Percentiles rank a stretch among this genome's conserved stretches.
Conservation (phyloP, 1,140 invertebrate species). For the Drosophila micromelanica region DNA sequence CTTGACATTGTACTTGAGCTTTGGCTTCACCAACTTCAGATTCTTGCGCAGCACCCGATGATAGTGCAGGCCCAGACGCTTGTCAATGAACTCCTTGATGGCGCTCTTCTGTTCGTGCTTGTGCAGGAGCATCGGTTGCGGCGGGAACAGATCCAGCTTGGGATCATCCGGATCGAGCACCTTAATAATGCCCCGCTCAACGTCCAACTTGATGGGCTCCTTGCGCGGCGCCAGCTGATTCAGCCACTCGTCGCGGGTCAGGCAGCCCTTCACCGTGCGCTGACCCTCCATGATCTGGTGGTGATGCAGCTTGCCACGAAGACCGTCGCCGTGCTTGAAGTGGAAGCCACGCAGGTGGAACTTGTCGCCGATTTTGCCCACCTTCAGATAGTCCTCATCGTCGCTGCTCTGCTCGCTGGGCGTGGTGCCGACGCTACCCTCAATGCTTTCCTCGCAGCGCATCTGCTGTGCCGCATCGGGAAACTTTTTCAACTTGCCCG, state of each 20-base stretch:
- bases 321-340: slow-evolving; percentile 68
- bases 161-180: slow-evolving; percentile 72
- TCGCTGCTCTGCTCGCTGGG: slow-evolving; percentile 74
- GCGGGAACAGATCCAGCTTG: slow-evolving; percentile 64
- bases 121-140: slow-evolving; percentile 40
- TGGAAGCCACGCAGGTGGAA: slow-evolving; percentile 77
- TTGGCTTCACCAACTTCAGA: slow-evolving; percentile 65
- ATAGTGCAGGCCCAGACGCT: slow-evolving; percentile 71
- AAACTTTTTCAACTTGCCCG: slow-evolving; percentile 57
- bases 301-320: slow-evolving; percentile 75
- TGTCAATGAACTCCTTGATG: slow-evolving; percentile 58
- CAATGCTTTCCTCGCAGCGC: slow-evolving; percentile 52
- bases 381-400: slow-evolving; percentile 74
- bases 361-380: slow-evolving; percentile 68
- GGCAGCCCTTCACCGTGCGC: slow-evolving; percentile 68
- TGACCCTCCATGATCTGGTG: slow-evolving; percentile 68
- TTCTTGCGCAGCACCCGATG: slow-evolving; percentile 72
- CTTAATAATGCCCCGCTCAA: slow-evolving; percentile 72
- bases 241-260: slow-evolving; percentile 78
- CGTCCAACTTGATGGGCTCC: slow-evolving; percentile 70
- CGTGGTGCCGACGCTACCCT: slow-evolving; percentile 51
- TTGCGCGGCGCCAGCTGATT: slow-evolving; percentile 73
- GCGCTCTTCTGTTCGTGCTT: slow-evolving; percentile 52
- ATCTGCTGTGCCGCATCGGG: slow-evolving; percentile 61
- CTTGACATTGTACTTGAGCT: slow-evolving; percentile 58